Base-by-base conservation (phyloP, 2,797 vertebrate species). In the Phoeniculus purpureus region DNA sequence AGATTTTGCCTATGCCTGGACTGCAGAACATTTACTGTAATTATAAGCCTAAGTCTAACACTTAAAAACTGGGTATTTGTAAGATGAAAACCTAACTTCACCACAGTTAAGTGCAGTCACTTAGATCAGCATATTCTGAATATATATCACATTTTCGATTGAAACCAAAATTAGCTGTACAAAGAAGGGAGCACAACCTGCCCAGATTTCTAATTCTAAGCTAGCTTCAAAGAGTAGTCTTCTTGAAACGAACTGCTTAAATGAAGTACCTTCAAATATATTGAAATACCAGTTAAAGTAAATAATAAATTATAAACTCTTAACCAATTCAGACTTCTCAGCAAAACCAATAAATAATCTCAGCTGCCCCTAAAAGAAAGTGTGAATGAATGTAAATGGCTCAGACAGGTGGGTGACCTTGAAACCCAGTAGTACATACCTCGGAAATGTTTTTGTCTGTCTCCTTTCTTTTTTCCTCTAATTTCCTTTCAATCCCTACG, bases 381-480 rank as follows among this genome's bases (percentile, higher is more conserved):
- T 40, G 54, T 73, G 66, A 93, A 94, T 37, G 34, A 85, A 81
- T 31, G 70, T 37, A 92, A 91, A 92, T 37, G 56, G 48, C 50
- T 91, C 51, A 90, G 68, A 77, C 81, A 92, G 58, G 62, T 71
- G 81, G 60, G 0, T 77, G 87, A 90, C 81, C 47, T 74, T 92
- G 83, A 93, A 87, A 76, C 47, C 79, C 25, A 87, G 37, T 40
- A 94, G 73, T 60, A 93, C 78, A 95, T 98, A 99, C 99, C 98
- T 99, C 99, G 25, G 99, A 99, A 98, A 99, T 99, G 96, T 99
- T 99, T 98, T 99, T 99, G 97, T 99, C 99, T 2, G 98, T 99
- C 97, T 99, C 99, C 98, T 99, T 99, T 97, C 99, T 98, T 97
- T 98, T 99, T 97, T 99, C 98, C 96, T 99, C 99, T 78, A 99